Conservation (phyloP, 2,888 invertebrate genomes). For the Orthosia gracilis region DNA sequence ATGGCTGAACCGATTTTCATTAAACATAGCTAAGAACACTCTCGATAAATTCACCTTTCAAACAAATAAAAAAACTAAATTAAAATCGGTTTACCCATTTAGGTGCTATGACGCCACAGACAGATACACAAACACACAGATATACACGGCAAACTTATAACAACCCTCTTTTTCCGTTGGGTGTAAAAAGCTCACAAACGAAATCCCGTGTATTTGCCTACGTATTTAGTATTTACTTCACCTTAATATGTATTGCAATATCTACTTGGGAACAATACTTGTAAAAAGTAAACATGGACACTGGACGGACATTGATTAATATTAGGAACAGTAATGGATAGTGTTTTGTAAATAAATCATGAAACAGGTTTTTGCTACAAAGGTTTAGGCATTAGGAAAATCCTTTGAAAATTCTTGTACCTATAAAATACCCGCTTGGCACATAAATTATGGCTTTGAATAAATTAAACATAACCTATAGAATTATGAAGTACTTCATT, state of each 20-base stretch:
- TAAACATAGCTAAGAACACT: no score
- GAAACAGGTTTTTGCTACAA: neutral
- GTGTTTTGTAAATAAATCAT: constrained; percentile 13
- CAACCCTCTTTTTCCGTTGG: no score
- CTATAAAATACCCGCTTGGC: neutral
- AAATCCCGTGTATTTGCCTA: neutral
- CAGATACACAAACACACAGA: no score
- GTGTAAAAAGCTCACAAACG: neutral
- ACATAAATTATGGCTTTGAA: neutral
- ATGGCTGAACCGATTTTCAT: no score
- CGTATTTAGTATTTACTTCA: neutral
- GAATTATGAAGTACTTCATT: neutral
- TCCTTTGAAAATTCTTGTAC: constrained; percentile 9
- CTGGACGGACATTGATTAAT: constrained; percentile 16
- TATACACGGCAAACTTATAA: no score
- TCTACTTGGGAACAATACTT: neutral
- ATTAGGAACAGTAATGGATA: constrained; percentile 19
- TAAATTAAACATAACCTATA: constrained; percentile 9
- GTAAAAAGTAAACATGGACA: neutral
- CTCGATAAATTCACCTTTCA: no score
- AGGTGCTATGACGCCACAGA: no score
- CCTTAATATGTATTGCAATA: neutral
- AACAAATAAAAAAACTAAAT: no score
- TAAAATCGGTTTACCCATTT: no score
- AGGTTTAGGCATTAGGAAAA: neutral